phyloP scores from a whole-genome alignment of 2,797 vertebrate species.

The Dallia pectoralis region DNA sequence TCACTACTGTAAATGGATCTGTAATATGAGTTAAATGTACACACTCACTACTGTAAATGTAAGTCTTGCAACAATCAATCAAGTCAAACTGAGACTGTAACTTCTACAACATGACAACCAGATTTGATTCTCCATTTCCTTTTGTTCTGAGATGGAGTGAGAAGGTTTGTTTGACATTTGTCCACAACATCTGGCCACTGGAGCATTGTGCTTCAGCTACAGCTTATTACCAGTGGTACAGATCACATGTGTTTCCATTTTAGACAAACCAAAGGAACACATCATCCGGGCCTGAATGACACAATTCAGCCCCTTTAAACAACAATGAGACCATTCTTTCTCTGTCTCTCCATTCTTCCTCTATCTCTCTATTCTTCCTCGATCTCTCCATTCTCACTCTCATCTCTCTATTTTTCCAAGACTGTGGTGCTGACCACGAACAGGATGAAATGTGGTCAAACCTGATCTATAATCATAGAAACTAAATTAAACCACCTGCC shows the following conservation, averaged over 20 bases:
- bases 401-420: conserved; percentile 27
- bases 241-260: conserved; percentile 79
- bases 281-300: conserved; percentile 71
- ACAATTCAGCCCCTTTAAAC: conserved; percentile 70
- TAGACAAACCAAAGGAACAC: conserved; percentile 72
- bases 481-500: conserved; percentile 53
- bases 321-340: conserved; percentile 80
- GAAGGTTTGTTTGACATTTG: conserved; percentile 80
- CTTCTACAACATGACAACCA: conserved; percentile 46
- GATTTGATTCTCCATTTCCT: conserved; percentile 42
- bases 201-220: conserved; percentile 63
- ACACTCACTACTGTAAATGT: no score
- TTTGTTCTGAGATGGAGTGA: conserved; percentile 58
- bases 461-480: conserved; percentile 66
- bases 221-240: conserved; percentile 79
- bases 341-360: conserved; percentile 5
- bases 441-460: conserved; percentile 68
- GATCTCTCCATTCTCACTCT: no score
- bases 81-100: conserved; percentile 54
- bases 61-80: conserved; percentile 54
- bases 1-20: no score
- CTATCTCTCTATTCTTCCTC: conserved; percentile 44
- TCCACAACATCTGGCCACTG: conserved; percentile 79
- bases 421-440: conserved; percentile 68
- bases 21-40: neutral